Evolutionary conservation across 1,140 invertebrate genomes (phyloP).

Genomic region (Coelopa frigida): DNA sequence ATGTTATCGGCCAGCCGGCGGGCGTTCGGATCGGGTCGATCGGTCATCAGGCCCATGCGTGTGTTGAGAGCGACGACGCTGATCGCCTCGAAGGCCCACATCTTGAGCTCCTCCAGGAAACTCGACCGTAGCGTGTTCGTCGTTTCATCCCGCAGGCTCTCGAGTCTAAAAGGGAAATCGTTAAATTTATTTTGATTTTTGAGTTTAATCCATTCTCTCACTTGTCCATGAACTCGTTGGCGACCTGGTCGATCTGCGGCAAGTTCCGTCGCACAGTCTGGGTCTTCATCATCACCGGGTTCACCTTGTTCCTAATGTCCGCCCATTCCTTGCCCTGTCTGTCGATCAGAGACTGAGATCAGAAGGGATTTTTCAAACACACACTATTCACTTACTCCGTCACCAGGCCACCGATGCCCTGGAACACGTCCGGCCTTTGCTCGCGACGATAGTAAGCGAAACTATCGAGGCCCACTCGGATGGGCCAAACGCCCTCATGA

Average conservation of each 20-base stretch:
- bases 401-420: slow-evolving; percentile 27
- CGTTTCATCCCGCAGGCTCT: slow-evolving; percentile 38
- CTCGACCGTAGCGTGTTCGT: slow-evolving; percentile 48
- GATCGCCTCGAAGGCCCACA: slow-evolving; percentile 31
- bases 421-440: slow-evolving; percentile 29
- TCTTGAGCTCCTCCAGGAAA: slow-evolving; percentile 24
- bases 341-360: neutral
- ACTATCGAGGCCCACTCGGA: slow-evolving; percentile 27
- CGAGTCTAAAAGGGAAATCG: slow-evolving; percentile 1
- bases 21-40: slow-evolving; percentile 48
- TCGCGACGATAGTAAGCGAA: slow-evolving; percentile 33
- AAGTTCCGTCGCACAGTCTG: slow-evolving; percentile 29
- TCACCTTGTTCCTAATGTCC: slow-evolving; percentile 32
- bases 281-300: slow-evolving; percentile 34
- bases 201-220: too few species aligned
- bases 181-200: too few species aligned
- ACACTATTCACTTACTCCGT: slow-evolving; percentile 20
- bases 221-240: slow-evolving; percentile 30
- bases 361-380: neutral
- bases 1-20: slow-evolving; percentile 50
- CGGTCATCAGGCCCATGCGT: slow-evolving; percentile 8
- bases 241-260: slow-evolving; percentile 27
- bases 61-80: slow-evolving; percentile 1
- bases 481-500: slow-evolving; percentile 40
- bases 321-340: slow-evolving; percentile 32